Evolutionary conservation across 2,797 vertebrate species (phyloP).

Genomic region (Neostethus bicornis): DNA sequence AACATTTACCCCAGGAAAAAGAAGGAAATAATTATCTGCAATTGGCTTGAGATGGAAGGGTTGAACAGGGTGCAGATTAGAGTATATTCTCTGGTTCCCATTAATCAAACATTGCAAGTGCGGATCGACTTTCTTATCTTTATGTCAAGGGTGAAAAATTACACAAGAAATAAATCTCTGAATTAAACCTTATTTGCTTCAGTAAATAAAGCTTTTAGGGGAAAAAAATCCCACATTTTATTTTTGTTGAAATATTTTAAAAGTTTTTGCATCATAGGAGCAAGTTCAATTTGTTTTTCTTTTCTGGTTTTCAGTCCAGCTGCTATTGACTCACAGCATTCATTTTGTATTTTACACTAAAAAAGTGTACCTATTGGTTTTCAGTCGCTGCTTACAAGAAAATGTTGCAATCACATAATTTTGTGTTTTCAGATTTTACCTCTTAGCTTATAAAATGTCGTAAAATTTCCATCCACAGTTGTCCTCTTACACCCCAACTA

Average conservation of each 20-base stretch:
- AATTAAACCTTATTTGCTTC: slow-evolving; percentile 55
- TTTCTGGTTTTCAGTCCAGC: too few relatives aligned
- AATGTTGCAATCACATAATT: too few relatives aligned
- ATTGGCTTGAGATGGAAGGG: slow-evolving; percentile 68
- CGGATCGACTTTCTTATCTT: slow-evolving; percentile 81
- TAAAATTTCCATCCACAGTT: too few relatives aligned
- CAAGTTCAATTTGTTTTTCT: too few relatives aligned
- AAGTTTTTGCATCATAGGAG: too few relatives aligned
- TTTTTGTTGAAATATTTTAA: slow-evolving; percentile 15
- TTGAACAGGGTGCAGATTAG: slow-evolving; percentile 73
- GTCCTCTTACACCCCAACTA: too few relatives aligned
- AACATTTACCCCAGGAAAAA: slow-evolving; percentile 65
- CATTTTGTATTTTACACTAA: too few relatives aligned
- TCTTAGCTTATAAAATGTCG: too few relatives aligned
- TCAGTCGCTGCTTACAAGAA: too few relatives aligned
- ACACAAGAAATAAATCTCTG: slow-evolving; percentile 57
- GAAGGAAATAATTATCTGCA: slow-evolving; percentile 69
- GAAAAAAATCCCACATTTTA: slow-evolving; percentile 33
- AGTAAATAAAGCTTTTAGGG: slow-evolving; percentile 7
- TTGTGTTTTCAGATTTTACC: too few relatives aligned
- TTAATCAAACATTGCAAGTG: slow-evolving; percentile 84
- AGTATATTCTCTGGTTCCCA: slow-evolving; percentile 71
- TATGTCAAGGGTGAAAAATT: slow-evolving; percentile 68
- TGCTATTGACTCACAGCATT: too few relatives aligned
- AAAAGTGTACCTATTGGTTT: too few relatives aligned